A percentile compares a stretch with the other conserved stretches of the same genome.
Conservation (phyloP, 2,113 vertebrate genomes). For the Microcebus ravelobensis region DNA sequence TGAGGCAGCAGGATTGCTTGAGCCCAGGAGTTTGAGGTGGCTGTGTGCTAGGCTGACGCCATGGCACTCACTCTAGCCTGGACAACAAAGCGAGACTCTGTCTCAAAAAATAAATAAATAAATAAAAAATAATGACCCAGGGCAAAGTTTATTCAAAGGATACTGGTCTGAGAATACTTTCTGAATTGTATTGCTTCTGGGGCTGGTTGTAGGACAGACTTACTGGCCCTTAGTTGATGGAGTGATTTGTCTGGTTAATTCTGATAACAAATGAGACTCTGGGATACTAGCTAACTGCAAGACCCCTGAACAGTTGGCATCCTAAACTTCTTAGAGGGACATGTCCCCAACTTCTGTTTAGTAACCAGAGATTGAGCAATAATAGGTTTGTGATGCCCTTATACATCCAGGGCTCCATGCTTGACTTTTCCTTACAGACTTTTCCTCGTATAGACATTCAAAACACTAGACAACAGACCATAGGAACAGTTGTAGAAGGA, state of each 20-base stretch:
- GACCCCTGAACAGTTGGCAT: not conserved
- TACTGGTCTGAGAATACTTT: not conserved
- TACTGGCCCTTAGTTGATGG: not conserved
- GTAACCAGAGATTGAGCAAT: slow-evolving; percentile 22
- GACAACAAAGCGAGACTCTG: too few relatives aligned
- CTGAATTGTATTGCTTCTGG: not conserved
- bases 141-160: slow-evolving; percentile 27
- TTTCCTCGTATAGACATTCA: not conserved
- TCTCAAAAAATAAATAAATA: too few relatives aligned
- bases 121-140: not conserved
- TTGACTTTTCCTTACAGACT: not conserved
- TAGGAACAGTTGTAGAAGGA: not conserved
- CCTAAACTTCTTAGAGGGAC: slow-evolving; percentile 52
- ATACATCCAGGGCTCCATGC: not conserved
- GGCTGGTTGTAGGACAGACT: not conserved
- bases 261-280: not conserved
- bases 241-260: slow-evolving; percentile 2
- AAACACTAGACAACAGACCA: not conserved
- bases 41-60: too few relatives aligned
- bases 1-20: too few relatives aligned
- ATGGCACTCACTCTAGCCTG: too few relatives aligned
- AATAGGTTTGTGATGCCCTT: slow-evolving; percentile 58
- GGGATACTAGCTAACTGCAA: not conserved
- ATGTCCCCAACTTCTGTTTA: not conserved
- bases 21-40: too few relatives aligned